phyloP scores from a whole-genome alignment of 2,888 invertebrate species.

The Microchrysa polita region DNA sequence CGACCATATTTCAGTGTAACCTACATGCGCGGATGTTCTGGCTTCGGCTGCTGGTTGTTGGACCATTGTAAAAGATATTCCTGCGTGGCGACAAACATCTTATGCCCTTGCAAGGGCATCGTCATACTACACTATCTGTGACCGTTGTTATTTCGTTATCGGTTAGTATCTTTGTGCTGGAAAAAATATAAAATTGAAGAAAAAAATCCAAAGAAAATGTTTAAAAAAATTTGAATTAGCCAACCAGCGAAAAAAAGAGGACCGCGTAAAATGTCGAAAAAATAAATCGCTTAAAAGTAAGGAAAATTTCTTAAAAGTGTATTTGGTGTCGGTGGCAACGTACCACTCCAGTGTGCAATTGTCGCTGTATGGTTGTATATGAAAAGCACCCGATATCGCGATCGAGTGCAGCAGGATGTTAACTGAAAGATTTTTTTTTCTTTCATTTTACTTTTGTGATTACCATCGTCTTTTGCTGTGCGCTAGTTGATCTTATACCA shows the following conservation, averaged over 20 bases:
- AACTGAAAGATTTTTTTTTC: background rate
- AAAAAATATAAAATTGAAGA: background rate
- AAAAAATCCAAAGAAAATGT: background rate
- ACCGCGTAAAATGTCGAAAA: background rate
- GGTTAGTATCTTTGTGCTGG: slow-evolving; percentile 1
- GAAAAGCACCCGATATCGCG: slow-evolving; percentile 34
- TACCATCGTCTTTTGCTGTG: slow-evolving; percentile 16
- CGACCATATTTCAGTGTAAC: slow-evolving; percentile 31
- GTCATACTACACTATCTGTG: slow-evolving; percentile 3
- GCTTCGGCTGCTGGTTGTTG: too few relatives aligned
- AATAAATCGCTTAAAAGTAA: slow-evolving; percentile 9
- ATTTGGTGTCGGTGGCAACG: too few relatives aligned
- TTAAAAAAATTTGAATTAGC: background rate
- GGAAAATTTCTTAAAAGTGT: slow-evolving; percentile 31
- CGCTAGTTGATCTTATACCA: background rate
- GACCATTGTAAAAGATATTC: slow-evolving; percentile 12
- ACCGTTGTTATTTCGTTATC: too few relatives aligned
- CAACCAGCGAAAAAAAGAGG: background rate
- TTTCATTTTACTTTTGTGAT: slow-evolving; percentile 5
- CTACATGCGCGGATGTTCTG: slow-evolving; percentile 14
- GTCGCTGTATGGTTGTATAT: slow-evolving; percentile 6
- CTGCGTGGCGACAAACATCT: slow-evolving; percentile 36
- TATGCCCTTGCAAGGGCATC: slow-evolving; percentile 44
- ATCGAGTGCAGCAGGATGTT: slow-evolving; percentile 38
- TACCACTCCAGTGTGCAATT: slow-evolving; percentile 7